These are phyloP conservation scores for Falco naumanni DNA, from an alignment of 2,797 vertebrate genomes.

Conservation along the genomic window DNA sequence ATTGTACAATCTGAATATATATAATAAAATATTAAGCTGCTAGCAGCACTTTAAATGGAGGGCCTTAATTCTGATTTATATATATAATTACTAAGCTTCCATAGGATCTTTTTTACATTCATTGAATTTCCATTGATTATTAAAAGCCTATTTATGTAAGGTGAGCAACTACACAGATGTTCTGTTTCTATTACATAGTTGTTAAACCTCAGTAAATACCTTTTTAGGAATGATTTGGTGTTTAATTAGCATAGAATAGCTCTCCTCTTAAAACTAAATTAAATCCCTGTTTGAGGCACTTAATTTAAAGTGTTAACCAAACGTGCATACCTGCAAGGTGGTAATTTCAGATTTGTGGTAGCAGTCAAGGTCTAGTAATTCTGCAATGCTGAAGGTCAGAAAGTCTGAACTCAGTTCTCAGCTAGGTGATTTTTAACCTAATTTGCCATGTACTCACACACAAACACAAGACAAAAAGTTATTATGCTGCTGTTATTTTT, in stretches of 20 bases:
- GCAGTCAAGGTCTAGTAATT: conserved; percentile 21
- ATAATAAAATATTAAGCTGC: not conserved
- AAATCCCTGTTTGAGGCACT: conserved; percentile 53
- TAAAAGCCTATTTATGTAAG: not conserved
- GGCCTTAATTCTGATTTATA: not conserved
- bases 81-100: not conserved
- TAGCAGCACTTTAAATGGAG: not conserved
- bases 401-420: not conserved
- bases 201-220: conserved; percentile 50
- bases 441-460: not conserved
- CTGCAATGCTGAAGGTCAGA: not conserved
- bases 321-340: conserved; percentile 23
- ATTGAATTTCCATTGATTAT: conserved; percentile 52
- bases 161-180: not conserved
- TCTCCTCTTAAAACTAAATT: conserved; percentile 68
- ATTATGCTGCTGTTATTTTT: not conserved
- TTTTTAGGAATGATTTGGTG: conserved; percentile 48
- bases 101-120: not conserved
- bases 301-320: conserved; percentile 62
- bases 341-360: conserved; percentile 32
- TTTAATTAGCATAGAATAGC: conserved; percentile 58
- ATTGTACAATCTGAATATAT: not conserved
- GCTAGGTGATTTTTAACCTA: not conserved
- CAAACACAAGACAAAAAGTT: not conserved
- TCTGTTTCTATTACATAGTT: conserved; percentile 21